phyloP scores from a whole-genome alignment of 2,113 vertebrate species.

The Psophia crepitans region DNA sequence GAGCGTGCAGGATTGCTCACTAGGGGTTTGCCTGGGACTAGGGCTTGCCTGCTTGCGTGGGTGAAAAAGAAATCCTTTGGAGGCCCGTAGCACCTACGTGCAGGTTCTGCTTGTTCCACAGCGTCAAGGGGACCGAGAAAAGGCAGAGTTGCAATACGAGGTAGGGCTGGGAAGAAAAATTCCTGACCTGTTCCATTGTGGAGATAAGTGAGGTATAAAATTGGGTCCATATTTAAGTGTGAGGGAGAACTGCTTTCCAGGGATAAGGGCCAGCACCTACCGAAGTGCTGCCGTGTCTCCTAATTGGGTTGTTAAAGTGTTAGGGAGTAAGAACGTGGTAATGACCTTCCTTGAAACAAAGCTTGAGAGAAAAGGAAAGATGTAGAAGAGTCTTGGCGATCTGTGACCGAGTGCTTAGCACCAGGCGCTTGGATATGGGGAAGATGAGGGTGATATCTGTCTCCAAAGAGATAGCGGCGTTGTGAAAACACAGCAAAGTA shows the following conservation, averaged over 20 bases:
- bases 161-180: background rate
- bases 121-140: background rate
- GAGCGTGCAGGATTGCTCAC: background rate
- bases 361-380: background rate
- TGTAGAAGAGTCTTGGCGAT: background rate
- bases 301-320: constrained; percentile 31
- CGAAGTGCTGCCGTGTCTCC: background rate
- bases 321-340: background rate
- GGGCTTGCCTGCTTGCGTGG: background rate
- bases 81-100: background rate
- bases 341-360: constrained; percentile 28
- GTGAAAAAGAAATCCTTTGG: background rate
- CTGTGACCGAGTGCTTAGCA: constrained; percentile 5
- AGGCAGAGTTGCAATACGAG: background rate
- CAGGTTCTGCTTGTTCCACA: background rate
- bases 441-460: constrained; percentile 34
- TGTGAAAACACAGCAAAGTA: constrained; percentile 50
- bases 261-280: background rate
- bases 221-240: background rate
- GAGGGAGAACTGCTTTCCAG: constrained; percentile 8
- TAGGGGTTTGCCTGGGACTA: background rate
- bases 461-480: constrained; percentile 35
- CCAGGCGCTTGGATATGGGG: background rate
- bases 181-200: background rate
- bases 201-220: background rate